Base-by-base conservation (phyloP, 2,797 vertebrate genomes). In the Protonibea diacanthus region DNA sequence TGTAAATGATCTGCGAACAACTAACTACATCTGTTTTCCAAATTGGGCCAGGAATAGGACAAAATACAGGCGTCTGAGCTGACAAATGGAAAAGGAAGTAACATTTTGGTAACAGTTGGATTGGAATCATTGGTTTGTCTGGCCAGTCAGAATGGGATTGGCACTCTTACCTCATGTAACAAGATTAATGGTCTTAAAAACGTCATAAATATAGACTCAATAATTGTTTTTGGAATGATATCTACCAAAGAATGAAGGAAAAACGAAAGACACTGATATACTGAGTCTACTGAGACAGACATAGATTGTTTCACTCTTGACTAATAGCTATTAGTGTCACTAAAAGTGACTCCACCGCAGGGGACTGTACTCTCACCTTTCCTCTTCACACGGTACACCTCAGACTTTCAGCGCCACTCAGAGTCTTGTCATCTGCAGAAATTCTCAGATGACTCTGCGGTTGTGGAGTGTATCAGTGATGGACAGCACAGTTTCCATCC, bases 151-250 rank as follows among this genome's bases (percentile, higher is more conserved):
- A 65, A 27, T 44, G 33, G 47, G 55, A 68, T 40, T 90, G 82
- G 77, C 33, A 2, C 11, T 52, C 9, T 7, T 45, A 55, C 42
- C 65, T 38, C 71, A 44, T 68, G 55, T 65, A 49, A 83, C 49
- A 85, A 83, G 33, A 83, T 58, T 13, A 67, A 73, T 0, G 11
- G 64, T 67, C 21, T 67, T 71, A 83, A 62, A 86, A 84, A 56
- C 33, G 52, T 52, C 47, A 53, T 38, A 44, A 79, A 42, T 53
- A 8, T 52, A 51, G 53, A 58, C 12, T 77, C 13, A 2, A 42
- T 65, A 61, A 67, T 77, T 66, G 6, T 65, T 78, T 78, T 51
- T 76, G 83, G 61, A 76, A 57, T 62, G 4, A 57, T 23, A 53
- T 79, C 42, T 68, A 62, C 48, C 10, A 7, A 44, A 60, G 40